Percentiles rank a stretch among this genome's conserved stretches.
phyloP scores from a whole-genome alignment of 2,888 invertebrate genomes.

The Amblyjoppa fuscipennis region DNA sequence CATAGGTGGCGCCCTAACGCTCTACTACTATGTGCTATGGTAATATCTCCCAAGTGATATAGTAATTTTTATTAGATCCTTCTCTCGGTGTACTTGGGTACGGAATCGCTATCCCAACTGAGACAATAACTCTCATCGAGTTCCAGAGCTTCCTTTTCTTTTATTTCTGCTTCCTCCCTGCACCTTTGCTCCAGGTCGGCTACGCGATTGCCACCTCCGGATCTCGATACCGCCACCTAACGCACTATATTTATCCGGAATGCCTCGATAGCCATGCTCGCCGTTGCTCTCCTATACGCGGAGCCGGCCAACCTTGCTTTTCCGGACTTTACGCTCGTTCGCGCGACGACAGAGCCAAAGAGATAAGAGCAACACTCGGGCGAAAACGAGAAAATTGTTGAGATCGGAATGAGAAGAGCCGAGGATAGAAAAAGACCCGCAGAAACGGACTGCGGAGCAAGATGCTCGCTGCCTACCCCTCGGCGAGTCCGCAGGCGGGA shows the following conservation, averaged over 20 bases:
- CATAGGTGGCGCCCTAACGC: too few species aligned
- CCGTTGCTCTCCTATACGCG: slow-evolving; percentile 20
- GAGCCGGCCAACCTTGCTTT: slow-evolving; percentile 68
- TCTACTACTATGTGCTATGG: too few species aligned
- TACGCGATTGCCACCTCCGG: slow-evolving; percentile 51
- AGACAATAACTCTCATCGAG: slow-evolving; percentile 67
- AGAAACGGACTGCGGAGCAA: slow-evolving; percentile 53
- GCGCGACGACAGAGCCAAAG: not conserved
- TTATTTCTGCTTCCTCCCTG: slow-evolving; percentile 34
- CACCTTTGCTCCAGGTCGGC: slow-evolving; percentile 37
- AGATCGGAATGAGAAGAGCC: slow-evolving; percentile 19
- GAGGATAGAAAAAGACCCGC: slow-evolving; percentile 50
- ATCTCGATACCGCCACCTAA: slow-evolving; percentile 55
- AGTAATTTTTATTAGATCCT: too few species aligned
- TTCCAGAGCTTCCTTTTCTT: slow-evolving; percentile 18
- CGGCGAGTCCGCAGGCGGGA: slow-evolving; percentile 66
- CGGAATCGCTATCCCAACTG: slow-evolving; percentile 67
- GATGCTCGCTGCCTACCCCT: slow-evolving; percentile 64
- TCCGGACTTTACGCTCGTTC: slow-evolving; percentile 66
- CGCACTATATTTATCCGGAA: slow-evolving; percentile 76
- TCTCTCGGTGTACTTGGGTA: not conserved
- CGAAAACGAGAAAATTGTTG: slow-evolving; percentile 27
- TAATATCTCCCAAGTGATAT: too few species aligned
- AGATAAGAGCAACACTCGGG: slow-evolving; percentile 7
- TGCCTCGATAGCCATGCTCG: slow-evolving; percentile 72